Evolutionary conservation across 2,797 vertebrate genomes (phyloP), one percentile per base, ranked within the genome.

Genomic region (Intellagama lesueurii): DNA sequence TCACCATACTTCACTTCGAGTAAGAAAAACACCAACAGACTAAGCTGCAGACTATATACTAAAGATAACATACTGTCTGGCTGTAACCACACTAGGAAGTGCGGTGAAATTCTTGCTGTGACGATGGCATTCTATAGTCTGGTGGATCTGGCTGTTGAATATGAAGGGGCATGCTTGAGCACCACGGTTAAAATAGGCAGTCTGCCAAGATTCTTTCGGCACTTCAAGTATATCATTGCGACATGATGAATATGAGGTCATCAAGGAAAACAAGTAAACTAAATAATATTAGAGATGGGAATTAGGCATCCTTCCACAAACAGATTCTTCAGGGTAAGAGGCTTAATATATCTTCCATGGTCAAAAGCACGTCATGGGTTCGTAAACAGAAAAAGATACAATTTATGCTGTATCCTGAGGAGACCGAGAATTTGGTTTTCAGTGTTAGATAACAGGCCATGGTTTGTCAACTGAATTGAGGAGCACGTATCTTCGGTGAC

Each of bases 331-430:
- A 26, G 81, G 90, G 88, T 93, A 76, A 92, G 1, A 91, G 77
- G 30, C 75, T 80, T 82, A 93, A 90, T 49, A 56, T 47, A 90
- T 95, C 94, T 93, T 82, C 52, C 91, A 90, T 95, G 89, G 87
- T 87, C 87, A 91, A 90, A 83, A 87, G 16, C 69, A 2, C 60
- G 49, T 28, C 32, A 80, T 16, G 76, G 3, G 2, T 90, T 30
- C 91, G 79, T 90, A 94, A 94, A 91, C 85, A 94, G 80, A 82
- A 81, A 87, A 70, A 2, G 19, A 0, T 64, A 0, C 2, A 78
- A 86, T 47, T 93, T 83, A 75, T 79, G 40, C 66, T 90, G 40
- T 22, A 88, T 70, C 75, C 93, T 70, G 81, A 81, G 66, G 44
- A 91, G 32, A 52, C 56, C 0, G 22, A 90, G 73, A 47, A 69